Evolutionary conservation across 2,797 vertebrate species (phyloP).

Genomic region (Poeciliopsis gracilis): DNA sequence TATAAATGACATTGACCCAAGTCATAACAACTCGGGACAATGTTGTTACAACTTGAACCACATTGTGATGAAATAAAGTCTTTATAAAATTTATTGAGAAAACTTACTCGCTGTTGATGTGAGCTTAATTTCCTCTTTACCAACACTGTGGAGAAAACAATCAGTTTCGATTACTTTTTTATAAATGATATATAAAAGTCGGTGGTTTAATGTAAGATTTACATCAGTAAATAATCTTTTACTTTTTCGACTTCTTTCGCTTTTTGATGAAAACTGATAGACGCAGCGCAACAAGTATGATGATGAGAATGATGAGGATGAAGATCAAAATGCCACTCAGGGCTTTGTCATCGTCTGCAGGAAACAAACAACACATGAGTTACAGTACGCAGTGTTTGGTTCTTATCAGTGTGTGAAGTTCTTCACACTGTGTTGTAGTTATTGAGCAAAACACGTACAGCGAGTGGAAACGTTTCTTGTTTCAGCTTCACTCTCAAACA

Average conservation of each 20-base stretch:
- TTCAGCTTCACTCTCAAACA: accelerated
- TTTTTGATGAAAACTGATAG: background rate
- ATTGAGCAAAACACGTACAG: background rate
- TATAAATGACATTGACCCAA: too few relatives aligned
- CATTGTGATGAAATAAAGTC: too few relatives aligned
- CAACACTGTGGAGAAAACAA: constrained; percentile 12
- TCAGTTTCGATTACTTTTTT: background rate
- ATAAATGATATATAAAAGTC: background rate
- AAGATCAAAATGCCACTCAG: background rate
- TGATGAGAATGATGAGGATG: background rate
- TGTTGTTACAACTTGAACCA: too few relatives aligned
- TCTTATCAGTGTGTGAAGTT: background rate
- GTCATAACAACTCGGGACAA: too few relatives aligned
- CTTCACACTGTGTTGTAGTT: background rate
- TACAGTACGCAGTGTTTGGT: background rate
- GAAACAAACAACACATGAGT: background rate
- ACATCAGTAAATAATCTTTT: background rate
- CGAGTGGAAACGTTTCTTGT: accelerated
- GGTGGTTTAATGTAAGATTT: background rate
- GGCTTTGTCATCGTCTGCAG: constrained; percentile 4
- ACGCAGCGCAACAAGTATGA: background rate
- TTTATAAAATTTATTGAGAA: background rate
- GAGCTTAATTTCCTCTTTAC: background rate
- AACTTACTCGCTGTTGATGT: constrained; percentile 1
- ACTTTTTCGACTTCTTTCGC: background rate